Evolutionary conservation across 2,797 vertebrate species (phyloP), one percentile per base, ranked within the genome.

Genomic region (Lutjanus campechanus): DNA sequence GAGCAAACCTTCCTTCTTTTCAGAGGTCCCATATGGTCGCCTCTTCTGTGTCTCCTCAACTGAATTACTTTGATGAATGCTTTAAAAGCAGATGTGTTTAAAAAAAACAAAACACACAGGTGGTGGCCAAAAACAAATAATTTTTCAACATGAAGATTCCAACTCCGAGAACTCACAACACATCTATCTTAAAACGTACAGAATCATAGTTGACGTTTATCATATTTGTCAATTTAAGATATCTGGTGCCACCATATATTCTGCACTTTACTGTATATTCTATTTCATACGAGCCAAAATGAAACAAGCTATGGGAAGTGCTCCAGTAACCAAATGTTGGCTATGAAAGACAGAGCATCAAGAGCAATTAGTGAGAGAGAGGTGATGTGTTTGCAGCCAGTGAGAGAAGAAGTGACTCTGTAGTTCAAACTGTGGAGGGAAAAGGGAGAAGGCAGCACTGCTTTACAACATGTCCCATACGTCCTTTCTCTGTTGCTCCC

Each of bases 21-120:
- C 43, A 47, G 20, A 64, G 16, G 29, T 43, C 46, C 60, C 51
- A 72, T 54, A 50, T 20, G 70, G 40, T 55, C 16, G 11, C 29
- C 10, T 60, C 16, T 0, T 44, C 56, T 53, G 50, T 19, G 51
- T 64, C 51, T 70, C 20, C 61, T 70, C 25, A 43, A 58, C n/a
- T 44, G 17, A 81, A 55, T 77, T 56, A 65, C 67, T 65, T 7
- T 36, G 75, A 69, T 29, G 47, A 72, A 65, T 60, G 13, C 54
- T 76, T 72, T 62, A 49, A 43, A 10, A 68, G 56, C 74, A 77
- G 41, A 29, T 60, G 67, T 29, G 29, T 36, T 36, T 36, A 36
- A 36, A 36, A 22, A 17, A 22, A 2, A 60, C 9, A 68, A 65
- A 40, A 69, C 29, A 22, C 44, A 54, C 56, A 58, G 53, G 46